Conservation (phyloP, 2,888 invertebrate species). For the Drosophila prostipennis region DNA sequence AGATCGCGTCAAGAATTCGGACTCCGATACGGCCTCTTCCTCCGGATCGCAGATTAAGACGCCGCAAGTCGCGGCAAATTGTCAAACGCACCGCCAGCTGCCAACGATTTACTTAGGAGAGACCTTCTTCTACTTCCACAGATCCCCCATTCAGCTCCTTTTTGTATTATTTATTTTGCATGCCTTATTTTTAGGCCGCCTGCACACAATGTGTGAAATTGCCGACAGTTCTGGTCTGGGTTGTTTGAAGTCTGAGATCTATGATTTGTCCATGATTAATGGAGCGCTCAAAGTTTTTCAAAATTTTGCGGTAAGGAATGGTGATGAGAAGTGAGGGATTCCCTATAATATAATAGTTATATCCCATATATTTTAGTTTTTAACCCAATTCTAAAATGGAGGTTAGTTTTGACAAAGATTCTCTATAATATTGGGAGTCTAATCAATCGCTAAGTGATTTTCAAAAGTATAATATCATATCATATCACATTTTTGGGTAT, state of each 20-base stretch:
- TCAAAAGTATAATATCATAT: too few relatives aligned
- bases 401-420: too few relatives aligned
- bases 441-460: too few relatives aligned
- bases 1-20: constrained; percentile 61
- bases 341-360: background rate
- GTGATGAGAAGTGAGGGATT: background rate
- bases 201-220: constrained; percentile 67
- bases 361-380: too few relatives aligned
- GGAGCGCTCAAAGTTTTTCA: constrained; percentile 5
- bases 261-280: constrained; percentile 30
- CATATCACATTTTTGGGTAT: constrained; percentile 1
- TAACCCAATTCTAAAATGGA: too few relatives aligned
- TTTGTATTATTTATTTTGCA: constrained; percentile 55
- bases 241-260: constrained; percentile 7
- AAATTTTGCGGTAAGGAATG: background rate
- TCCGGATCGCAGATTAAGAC: constrained; percentile 23
- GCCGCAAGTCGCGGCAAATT: constrained; percentile 69
- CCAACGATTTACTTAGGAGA: constrained; percentile 60
- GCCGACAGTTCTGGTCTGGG: constrained; percentile 47
- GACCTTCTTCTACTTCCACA: constrained; percentile 5
- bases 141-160: background rate
- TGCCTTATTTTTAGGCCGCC: constrained; percentile 51
- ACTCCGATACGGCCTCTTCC: constrained; percentile 33
- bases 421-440: too few relatives aligned
- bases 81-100: constrained; percentile 70